phyloP scores from a whole-genome alignment of 2,888 invertebrate species.

The Tupiocoris notatus region DNA sequence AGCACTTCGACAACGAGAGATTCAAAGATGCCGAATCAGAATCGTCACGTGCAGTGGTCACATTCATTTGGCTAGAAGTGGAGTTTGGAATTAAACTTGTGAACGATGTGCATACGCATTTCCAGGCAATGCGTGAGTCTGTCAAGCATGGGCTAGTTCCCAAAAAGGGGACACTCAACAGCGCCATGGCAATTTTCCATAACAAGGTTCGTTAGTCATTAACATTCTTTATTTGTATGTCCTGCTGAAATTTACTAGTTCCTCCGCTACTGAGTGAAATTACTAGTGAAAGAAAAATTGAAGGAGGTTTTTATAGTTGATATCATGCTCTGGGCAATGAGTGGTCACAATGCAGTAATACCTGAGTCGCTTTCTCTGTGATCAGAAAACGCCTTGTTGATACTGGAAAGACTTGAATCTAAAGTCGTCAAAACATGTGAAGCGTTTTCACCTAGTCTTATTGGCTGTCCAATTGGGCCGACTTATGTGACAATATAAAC shows the following conservation, averaged over 20 bases:
- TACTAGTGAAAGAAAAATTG: too few relatives aligned
- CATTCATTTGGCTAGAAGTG: slow-evolving; percentile 65
- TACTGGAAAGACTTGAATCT: too few relatives aligned
- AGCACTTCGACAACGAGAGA: slow-evolving; percentile 7
- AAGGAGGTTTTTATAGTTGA: too few relatives aligned
- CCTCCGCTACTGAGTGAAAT: too few relatives aligned
- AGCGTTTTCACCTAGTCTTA: not conserved
- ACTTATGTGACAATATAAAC: not conserved
- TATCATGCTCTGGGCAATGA: too few relatives aligned
- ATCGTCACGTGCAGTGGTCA: slow-evolving; percentile 55
- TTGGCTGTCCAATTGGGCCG: not conserved
- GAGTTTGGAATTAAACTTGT: slow-evolving; percentile 61
- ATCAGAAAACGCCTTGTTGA: too few relatives aligned
- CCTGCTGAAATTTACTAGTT: too few relatives aligned
- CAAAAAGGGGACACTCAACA: slow-evolving; percentile 21
- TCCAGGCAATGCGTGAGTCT: slow-evolving; percentile 63
- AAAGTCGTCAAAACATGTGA: too few relatives aligned
- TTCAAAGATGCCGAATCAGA: not conserved
- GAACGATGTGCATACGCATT: slow-evolving; percentile 62
- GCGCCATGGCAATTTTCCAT: slow-evolving; percentile 9
- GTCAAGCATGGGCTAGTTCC: slow-evolving; percentile 61
- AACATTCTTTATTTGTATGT: too few relatives aligned
- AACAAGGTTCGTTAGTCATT: slow-evolving; percentile 42
- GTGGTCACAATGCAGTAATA: too few relatives aligned
- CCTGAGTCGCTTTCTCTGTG: too few relatives aligned